A percentile compares a stretch with the other conserved stretches of the same genome.
phyloP scores from a whole-genome alignment of 64 coral and sea anemone genomes.

The Actinia equina region DNA sequence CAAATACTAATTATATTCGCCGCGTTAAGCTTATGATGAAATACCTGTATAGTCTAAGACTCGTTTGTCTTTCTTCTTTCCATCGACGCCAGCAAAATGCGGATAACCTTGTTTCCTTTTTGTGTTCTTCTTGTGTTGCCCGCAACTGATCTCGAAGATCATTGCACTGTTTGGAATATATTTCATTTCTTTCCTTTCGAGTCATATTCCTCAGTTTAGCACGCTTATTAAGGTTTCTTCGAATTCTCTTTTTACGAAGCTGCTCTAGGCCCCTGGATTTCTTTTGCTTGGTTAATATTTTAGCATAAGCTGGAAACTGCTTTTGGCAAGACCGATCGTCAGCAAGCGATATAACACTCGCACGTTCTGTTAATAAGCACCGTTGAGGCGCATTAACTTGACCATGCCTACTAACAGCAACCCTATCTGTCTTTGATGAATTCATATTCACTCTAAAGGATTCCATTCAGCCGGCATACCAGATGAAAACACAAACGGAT shows the following conservation, averaged over 20 bases:
- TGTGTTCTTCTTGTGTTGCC: not conserved
- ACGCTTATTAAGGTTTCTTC: not conserved
- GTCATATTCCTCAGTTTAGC: not conserved
- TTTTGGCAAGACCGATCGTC: not conserved
- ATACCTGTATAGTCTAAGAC: not conserved
- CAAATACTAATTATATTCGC: too few relatives aligned
- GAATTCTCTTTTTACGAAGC: constrained; percentile 2
- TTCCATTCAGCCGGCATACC: too few relatives aligned
- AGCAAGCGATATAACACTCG: not conserved
- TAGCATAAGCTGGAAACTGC: not conserved
- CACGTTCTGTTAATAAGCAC: not conserved
- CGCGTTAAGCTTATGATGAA: not conserved
- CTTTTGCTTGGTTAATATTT: too few relatives aligned
- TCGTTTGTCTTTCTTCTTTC: not conserved
- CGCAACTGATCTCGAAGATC: not conserved
- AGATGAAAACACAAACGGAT: too few relatives aligned
- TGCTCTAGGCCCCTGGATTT: not conserved
- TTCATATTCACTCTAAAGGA: too few relatives aligned
- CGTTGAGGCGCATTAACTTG: not conserved
- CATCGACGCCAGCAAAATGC: not conserved
- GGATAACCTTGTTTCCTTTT: not conserved
- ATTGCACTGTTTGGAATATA: not conserved
- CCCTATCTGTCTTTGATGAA: not conserved
- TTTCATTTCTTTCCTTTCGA: not conserved
- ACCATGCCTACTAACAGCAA: not conserved